Conservation (phyloP, 2,888 invertebrate genomes). For the Leptinotarsa rubiginosa region DNA sequence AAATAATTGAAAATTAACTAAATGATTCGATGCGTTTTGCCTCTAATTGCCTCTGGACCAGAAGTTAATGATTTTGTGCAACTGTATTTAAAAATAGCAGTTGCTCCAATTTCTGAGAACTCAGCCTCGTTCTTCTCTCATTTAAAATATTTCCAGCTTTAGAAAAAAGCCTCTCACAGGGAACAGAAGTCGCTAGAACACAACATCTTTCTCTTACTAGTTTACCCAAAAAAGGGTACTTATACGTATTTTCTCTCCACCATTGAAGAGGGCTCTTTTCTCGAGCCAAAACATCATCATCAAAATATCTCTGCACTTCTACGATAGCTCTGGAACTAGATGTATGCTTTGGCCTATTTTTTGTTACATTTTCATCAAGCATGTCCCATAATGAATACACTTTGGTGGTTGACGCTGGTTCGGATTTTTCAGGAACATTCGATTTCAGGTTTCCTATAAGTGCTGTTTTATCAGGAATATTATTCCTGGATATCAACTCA, state of each 20-base stretch:
- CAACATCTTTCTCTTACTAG: slow-evolving; percentile 36
- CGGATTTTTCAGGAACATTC: too few species aligned
- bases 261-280: slow-evolving; percentile 31
- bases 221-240: slow-evolving; percentile 33
- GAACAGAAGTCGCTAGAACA: slow-evolving; percentile 40
- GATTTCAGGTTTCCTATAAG: too few species aligned
- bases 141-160: slow-evolving; percentile 33
- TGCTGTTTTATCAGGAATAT: too few species aligned
- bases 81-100: slow-evolving; percentile 26
- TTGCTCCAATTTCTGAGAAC: neutral
- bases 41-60: neutral
- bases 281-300: slow-evolving; percentile 29
- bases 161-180: slow-evolving; percentile 41
- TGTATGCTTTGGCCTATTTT: neutral
- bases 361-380: neutral
- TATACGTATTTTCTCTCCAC: slow-evolving; percentile 34
- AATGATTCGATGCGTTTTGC: neutral
- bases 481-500: too few species aligned
- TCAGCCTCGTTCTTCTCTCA: slow-evolving; percentile 32
- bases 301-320: slow-evolving; percentile 39
- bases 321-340: slow-evolving; percentile 33
- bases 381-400: neutral
- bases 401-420: neutral
- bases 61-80: neutral
- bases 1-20: neutral